Conservation (phyloP, 2,113 vertebrate species). For the Nannospalax galili region DNA sequence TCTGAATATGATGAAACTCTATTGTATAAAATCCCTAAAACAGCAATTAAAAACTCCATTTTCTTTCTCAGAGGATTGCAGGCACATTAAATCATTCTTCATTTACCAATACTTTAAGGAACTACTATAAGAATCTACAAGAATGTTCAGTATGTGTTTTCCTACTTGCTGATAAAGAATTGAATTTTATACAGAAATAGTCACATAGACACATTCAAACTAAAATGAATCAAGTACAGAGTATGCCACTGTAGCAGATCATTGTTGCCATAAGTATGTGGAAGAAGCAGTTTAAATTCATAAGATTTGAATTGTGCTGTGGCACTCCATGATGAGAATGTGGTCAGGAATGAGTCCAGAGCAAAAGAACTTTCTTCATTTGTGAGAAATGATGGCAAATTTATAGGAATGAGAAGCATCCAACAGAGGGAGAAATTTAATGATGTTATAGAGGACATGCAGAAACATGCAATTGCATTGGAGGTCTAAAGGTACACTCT, state of each 20-base stretch:
- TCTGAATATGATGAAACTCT: no score
- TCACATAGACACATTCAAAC: not conserved
- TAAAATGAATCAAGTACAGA: not conserved
- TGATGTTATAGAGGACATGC: not conserved
- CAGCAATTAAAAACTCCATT: no score
- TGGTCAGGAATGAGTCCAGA: not conserved
- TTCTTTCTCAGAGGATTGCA: not conserved
- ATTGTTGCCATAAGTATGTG: no score
- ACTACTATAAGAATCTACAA: not conserved
- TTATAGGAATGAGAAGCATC: not conserved
- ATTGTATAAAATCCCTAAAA: no score
- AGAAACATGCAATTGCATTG: not conserved
- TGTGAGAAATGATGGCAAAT: not conserved
- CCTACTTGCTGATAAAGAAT: not conserved
- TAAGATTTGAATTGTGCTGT: no score
- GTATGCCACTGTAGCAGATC: not conserved
- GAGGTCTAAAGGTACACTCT: not conserved
- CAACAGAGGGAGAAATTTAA: not conserved
- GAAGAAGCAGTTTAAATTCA: not conserved
- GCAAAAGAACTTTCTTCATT: not conserved
- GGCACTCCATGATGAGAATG: no score
- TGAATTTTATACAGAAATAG: not conserved
- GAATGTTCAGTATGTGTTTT: no score
- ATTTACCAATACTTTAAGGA: not conserved
- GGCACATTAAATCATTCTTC: not conserved